Conservation (phyloP, 2,797 vertebrate species). For the Chelmon rostratus region DNA sequence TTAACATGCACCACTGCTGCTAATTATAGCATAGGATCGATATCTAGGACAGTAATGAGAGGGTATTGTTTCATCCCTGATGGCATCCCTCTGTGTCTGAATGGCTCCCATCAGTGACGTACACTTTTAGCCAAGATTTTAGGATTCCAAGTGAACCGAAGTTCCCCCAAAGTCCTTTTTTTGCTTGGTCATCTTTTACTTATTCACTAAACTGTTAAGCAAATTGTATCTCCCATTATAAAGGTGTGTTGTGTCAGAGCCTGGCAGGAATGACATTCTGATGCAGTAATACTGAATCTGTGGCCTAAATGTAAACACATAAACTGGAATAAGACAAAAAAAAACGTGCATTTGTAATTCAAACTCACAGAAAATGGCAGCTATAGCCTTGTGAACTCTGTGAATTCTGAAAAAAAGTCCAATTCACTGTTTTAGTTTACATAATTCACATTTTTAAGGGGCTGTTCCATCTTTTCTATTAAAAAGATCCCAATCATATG, state of each 20-base stretch:
- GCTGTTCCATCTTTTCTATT: background rate
- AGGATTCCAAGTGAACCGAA: background rate
- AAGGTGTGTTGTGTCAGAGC: background rate
- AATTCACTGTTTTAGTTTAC: background rate
- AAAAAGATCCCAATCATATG: background rate
- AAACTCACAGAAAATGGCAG: background rate
- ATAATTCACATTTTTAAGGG: background rate
- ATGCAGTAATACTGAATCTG: background rate
- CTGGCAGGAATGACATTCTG: background rate
- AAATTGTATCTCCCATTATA: background rate
- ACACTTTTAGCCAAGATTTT: background rate
- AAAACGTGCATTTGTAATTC: background rate
- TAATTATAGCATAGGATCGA: constrained; percentile 62
- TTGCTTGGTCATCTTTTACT: background rate
- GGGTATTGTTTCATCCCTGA: constrained; percentile 32
- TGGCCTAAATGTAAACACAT: background rate
- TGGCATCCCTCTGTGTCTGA: background rate
- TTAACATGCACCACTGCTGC: constrained; percentile 35
- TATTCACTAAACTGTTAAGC: background rate
- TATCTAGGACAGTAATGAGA: constrained; percentile 35
- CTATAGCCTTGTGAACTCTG: background rate
- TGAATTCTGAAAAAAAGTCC: background rate
- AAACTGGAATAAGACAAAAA: background rate
- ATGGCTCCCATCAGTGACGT: constrained; percentile 2
- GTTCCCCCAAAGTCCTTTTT: background rate